Evolutionary conservation across 2,888 invertebrate genomes (phyloP).

Genomic region (Latrodectus elegans): DNA sequence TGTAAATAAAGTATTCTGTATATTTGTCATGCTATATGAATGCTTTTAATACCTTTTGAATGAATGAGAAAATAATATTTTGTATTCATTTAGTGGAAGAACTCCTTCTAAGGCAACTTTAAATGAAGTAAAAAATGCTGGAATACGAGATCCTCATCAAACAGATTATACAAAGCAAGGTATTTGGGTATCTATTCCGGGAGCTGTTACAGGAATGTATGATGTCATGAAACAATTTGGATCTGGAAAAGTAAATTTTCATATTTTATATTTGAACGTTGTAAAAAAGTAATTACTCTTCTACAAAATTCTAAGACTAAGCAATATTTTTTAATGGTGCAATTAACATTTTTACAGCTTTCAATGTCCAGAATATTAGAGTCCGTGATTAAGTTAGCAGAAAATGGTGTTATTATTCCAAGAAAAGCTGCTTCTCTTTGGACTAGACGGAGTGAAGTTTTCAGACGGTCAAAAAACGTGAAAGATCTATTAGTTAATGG

Average conservation of each 20-base stretch:
- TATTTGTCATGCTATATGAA: no score
- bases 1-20: no score
- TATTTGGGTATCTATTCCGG: slow-evolving; percentile 74
- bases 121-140: slow-evolving; percentile 19
- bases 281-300: no score
- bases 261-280: background rate
- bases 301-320: no score
- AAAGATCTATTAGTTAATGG: background rate
- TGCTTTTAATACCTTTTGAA: no score
- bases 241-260: slow-evolving; percentile 73
- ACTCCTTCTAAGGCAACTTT: slow-evolving; percentile 38
- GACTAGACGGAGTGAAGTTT: background rate
- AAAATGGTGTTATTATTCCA: background rate
- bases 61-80: no score
- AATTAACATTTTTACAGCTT: background rate
- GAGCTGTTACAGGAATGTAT: slow-evolving; percentile 74
- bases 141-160: slow-evolving; percentile 4
- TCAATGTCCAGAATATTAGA: background rate
- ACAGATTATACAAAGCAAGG: slow-evolving; percentile 72
- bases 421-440: background rate
- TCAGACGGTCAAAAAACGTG: background rate
- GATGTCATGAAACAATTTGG: slow-evolving; percentile 74
- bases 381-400: background rate
- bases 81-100: slow-evolving; percentile 19
- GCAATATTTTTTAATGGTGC: background rate